Percentiles rank a stretch among this genome's conserved stretches.
phyloP scores from a whole-genome alignment of 2,113 vertebrate genomes.

The Perognathus longimembris region DNA sequence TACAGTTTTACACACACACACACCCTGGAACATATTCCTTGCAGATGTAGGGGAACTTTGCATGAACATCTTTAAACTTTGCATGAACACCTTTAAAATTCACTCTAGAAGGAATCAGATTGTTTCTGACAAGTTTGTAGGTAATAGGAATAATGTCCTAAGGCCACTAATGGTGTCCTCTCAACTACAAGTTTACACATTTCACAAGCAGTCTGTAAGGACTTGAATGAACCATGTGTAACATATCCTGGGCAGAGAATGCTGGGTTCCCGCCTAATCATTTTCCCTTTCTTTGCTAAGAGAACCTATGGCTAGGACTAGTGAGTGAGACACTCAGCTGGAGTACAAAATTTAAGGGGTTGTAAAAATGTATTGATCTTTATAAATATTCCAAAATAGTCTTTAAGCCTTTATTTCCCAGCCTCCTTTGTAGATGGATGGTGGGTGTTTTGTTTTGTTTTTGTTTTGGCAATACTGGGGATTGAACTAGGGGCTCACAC shows the following conservation, averaged over 20 bases:
- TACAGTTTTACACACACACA: background rate
- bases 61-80: background rate
- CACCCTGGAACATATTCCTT: background rate
- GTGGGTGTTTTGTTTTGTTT: too few species aligned
- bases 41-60: background rate
- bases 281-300: background rate
- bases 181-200: background rate
- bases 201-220: background rate
- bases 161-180: background rate
- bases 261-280: background rate
- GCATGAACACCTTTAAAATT: background rate
- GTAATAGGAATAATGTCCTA: background rate
- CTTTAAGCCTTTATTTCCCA: background rate
- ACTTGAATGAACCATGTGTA: background rate
- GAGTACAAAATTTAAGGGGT: background rate
- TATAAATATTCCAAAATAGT: conserved; percentile 7
- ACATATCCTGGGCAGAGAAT: background rate
- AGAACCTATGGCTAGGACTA: background rate
- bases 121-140: background rate
- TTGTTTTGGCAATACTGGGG: too few species aligned
- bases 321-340: background rate
- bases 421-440: background rate
- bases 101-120: background rate
- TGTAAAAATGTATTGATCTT: background rate
- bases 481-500: too few species aligned